These are phyloP conservation scores for Ptychadena robeensis DNA, from an alignment of 2,797 vertebrate species.

Conservation along the genomic window DNA sequence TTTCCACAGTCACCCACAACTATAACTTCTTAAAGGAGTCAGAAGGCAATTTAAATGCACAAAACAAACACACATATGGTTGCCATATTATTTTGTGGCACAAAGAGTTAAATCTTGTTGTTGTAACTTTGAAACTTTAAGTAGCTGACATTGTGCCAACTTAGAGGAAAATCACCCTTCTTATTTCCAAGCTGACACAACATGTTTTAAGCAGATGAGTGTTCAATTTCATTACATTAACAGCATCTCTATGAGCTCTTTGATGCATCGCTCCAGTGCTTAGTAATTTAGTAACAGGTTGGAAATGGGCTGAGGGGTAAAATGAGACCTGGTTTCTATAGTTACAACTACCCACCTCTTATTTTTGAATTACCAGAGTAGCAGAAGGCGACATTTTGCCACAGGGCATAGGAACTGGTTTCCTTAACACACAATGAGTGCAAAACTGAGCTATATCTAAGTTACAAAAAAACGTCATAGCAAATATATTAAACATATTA, in stretches of 20 bases:
- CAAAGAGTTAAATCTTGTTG: conserved; percentile 53
- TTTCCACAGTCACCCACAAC: background rate
- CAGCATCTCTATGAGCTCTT: conserved; percentile 82
- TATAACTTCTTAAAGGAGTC: background rate
- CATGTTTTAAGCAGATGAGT: conserved; percentile 80
- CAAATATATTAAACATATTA: background rate
- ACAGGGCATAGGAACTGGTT: conserved; percentile 63
- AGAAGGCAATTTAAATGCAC: background rate
- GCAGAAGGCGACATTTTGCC: conserved; percentile 77
- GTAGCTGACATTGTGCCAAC: conserved; percentile 75
- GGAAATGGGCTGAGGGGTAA: conserved; percentile 90
- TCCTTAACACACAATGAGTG: conserved; percentile 63
- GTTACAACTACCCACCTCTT: conserved; percentile 81
- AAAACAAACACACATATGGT: conserved; percentile 4
- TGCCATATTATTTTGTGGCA: background rate
- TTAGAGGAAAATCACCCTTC: conserved; percentile 70
- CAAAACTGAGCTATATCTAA: conserved; percentile 5
- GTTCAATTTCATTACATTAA: conserved; percentile 88
- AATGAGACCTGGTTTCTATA: conserved; percentile 87
- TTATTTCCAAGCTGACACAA: conserved; percentile 83
- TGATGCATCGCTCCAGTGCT: conserved; percentile 80
- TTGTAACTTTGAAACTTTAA: conserved; percentile 78
- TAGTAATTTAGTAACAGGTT: conserved; percentile 95
- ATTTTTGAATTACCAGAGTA: conserved; percentile 76
- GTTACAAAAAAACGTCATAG: background rate